Evolutionary conservation across 2,113 vertebrate species (phyloP), one percentile per base, ranked within the genome.

Genomic region (Tautogolabrus adspersus): DNA sequence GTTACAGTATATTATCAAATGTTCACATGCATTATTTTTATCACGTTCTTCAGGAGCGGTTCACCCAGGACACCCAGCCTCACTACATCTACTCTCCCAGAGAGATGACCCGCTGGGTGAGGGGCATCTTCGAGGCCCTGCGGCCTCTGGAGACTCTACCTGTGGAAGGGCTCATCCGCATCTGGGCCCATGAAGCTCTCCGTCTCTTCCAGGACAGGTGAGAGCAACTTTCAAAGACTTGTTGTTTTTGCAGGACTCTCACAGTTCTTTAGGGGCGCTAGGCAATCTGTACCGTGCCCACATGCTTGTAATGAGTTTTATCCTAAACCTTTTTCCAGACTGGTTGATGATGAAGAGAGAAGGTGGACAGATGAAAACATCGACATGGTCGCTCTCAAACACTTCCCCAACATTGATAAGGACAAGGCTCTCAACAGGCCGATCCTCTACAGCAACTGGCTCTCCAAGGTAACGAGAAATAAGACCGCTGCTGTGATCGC

Each of bases 351-450:
- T 49, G 98, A 99, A 59, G 98, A 99, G 85, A 95, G 98, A 73
- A 96, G 96, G n/a, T 99, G 98, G 98, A 99, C 98, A 0, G 98
- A 99, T 77, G 98, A 99, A 83, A 98, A 99, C 87, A 98, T 99
- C 0, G 96, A 99, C 80, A 94, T 84, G 82, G 98, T 99, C 3
- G 96, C 97, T 23, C 94, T 99, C 78, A 99, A 99, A 79, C 98
- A 99, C 85, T 99, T 99, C 88, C 98, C 98, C 67, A 99, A 99
- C 90, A 96, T 99, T 15, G 97, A 99, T 89, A 96, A 96, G 67
- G 97, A 98, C 62, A 98, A 96, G 67, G 98, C 93, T 47, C 94
- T 99, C 87, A 97, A 92, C 93, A 95, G 97, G 60, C 98, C 98
- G 30, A 99, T 99, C 87, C 93, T 99, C 2, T 99, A 99, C 92